Base-by-base conservation (phyloP, 2,797 vertebrate genomes). In the Acanthornis magna region DNA sequence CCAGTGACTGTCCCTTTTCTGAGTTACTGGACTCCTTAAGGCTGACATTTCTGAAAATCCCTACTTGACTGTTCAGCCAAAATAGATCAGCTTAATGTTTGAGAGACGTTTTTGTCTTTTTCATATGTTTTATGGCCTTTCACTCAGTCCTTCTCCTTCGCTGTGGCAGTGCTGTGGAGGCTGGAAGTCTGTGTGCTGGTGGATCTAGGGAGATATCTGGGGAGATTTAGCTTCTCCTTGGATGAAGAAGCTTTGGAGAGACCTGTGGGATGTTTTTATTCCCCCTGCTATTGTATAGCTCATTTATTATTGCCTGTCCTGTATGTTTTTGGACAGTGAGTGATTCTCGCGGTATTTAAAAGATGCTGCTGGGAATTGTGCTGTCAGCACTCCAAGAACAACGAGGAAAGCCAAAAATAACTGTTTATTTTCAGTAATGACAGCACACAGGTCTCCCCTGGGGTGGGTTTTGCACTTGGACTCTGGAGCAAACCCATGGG, bases 331-430 rank as follows among this genome's bases (percentile, higher is more conserved):
- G 95, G 89, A 84, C 67, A 87, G 75, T 40, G 85, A 93, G 78
- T 42, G 86, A 75, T 77, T 89, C 77, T 93, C 0, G 13, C 48
- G 2, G 51, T 92, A 89, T 95, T 96, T 92, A 82, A 92, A 94
- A 88, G 94, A 85, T 86, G 34, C 93, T n/a, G 2, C 88, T 86
- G 96, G 94, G 96, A 96, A 93, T 82, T 86, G 95, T 50, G 63
- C 88, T 96, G 95, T 95, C 95, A 92, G 89, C 86, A 63, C 58
- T 95, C 96, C 96, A 97, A 96, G 93, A 95, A 91, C 89, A 85
- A 90, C 2, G 5, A 91, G 50, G 74, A 82, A 85, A 94, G 92
- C 93, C 93, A 95, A 93, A 97, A 97, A 96, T 96, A 95, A 89
- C 92, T 90, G 81, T 92, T 95, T 91, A 32, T 89, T 95, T 93